Percentiles rank a stretch among this genome's conserved stretches.
These are phyloP conservation scores for Cherax quadricarinatus DNA, from an alignment of 1,140 invertebrate genomes.

Conservation along the genomic window DNA sequence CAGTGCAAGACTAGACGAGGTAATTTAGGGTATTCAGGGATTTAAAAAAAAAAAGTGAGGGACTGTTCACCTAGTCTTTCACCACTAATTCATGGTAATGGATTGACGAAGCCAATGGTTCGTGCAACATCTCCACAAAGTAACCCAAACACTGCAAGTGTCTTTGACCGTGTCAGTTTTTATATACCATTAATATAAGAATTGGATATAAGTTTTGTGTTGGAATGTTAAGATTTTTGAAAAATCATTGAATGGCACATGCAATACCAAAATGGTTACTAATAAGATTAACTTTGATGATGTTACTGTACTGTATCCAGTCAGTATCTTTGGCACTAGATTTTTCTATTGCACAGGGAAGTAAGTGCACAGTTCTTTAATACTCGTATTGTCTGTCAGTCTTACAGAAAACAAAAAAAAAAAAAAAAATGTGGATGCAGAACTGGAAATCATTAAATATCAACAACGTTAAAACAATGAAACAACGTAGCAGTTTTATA, in stretches of 20 bases:
- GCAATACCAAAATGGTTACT: constrained; percentile 21
- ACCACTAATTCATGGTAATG: no score
- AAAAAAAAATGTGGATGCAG: constrained; percentile 2
- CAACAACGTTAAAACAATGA: constrained; percentile 50
- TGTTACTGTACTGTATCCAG: neutral
- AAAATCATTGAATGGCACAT: constrained; percentile 47
- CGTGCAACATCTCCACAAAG: no score
- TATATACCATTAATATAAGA: neutral
- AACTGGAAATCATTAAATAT: constrained; percentile 37
- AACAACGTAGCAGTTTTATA: constrained; percentile 33
- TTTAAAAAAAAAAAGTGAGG: no score
- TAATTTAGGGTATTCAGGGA: no score
- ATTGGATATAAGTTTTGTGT: constrained; percentile 14
- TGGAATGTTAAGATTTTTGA: constrained; percentile 54
- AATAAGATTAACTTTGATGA: constrained; percentile 5
- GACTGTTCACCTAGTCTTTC: no score
- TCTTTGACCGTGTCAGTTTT: no score
- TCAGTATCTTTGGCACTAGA: constrained; percentile 55
- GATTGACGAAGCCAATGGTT: no score
- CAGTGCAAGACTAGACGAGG: no score
- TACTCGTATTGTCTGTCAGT: constrained; percentile 4
- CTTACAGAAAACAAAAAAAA: neutral
- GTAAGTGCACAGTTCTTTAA: constrained; percentile 23
- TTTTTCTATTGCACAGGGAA: constrained; percentile 51
- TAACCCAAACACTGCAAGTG: no score